A percentile compares a stretch with the other conserved stretches of the same genome.
These are phyloP conservation scores for Gnathonemus echidnorhynchus DNA, from an alignment of 2,113 vertebrate genomes.

Conservation along the genomic window DNA sequence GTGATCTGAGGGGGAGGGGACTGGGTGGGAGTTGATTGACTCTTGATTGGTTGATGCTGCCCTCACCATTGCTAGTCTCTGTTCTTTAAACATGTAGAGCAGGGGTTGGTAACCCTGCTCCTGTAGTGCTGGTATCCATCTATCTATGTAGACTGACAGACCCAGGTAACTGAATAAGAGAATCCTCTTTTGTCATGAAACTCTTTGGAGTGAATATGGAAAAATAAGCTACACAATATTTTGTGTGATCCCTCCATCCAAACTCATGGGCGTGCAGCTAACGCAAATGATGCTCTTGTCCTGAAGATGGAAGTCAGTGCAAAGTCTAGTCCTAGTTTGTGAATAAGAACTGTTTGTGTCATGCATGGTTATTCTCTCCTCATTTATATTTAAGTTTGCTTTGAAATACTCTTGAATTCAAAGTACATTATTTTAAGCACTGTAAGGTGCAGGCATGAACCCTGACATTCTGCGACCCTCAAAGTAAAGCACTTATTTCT, in stretches of 20 bases:
- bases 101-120: background rate
- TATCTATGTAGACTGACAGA: background rate
- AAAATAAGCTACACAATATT: slow-evolving; percentile 5
- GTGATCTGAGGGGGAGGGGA: background rate
- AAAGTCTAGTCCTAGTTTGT: background rate
- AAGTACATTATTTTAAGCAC: background rate
- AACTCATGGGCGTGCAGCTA: background rate
- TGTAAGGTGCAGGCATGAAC: background rate
- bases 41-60: background rate
- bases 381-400: background rate
- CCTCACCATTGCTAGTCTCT: background rate
- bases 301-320: background rate
- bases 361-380: background rate
- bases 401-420: background rate
- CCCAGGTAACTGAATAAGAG: background rate
- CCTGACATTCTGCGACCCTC: background rate
- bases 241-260: background rate
- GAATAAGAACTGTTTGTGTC: background rate
- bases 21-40: background rate
- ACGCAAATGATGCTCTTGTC: background rate
- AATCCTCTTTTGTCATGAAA: background rate
- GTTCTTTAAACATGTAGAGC: background rate
- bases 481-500: slow-evolving; percentile 20
- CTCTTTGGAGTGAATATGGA: background rate
- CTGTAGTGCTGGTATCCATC: background rate